Percentiles rank a stretch among this genome's conserved stretches.
These are phyloP conservation scores for Ciconia boyciana DNA, from an alignment of 2,113 vertebrate species.

Conservation along the genomic window DNA sequence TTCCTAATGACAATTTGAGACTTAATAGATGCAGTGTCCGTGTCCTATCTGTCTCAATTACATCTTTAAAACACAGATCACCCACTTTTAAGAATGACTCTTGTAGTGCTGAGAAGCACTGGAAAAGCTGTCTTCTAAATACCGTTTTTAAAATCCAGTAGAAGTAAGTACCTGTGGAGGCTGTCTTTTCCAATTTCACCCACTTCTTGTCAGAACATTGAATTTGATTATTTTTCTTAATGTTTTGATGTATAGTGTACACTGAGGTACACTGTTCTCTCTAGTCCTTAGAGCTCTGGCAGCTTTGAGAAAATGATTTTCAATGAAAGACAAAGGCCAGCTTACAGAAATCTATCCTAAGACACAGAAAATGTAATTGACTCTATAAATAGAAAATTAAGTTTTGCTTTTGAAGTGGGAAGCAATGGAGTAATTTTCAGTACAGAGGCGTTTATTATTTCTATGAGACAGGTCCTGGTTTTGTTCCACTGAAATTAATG, in stretches of 20 bases:
- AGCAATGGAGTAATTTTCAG: not conserved
- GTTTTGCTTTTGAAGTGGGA: not conserved
- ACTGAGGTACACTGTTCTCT: not conserved
- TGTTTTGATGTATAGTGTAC: not conserved
- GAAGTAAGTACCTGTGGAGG: not conserved
- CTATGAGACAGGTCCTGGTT: not conserved
- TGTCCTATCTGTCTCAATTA: not conserved
- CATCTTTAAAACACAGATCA: not conserved
- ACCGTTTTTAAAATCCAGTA: not conserved
- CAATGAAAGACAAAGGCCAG: not conserved
- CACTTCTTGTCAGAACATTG: not conserved
- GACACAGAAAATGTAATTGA: not conserved
- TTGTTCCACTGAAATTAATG: not conserved
- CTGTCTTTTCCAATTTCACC: not conserved
- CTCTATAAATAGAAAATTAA: not conserved
- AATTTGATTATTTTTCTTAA: not conserved
- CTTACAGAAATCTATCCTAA: not conserved
- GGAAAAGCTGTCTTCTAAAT: not conserved
- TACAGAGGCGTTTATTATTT: not conserved
- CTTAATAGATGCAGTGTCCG: not conserved
- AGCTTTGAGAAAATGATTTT: not conserved
- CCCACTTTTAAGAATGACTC: not conserved
- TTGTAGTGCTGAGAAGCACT: not conserved
- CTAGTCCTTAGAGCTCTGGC: not conserved
- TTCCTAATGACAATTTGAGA: not conserved